Base-by-base conservation (phyloP, 2,113 vertebrate genomes). In the Ophiodon elongatus region DNA sequence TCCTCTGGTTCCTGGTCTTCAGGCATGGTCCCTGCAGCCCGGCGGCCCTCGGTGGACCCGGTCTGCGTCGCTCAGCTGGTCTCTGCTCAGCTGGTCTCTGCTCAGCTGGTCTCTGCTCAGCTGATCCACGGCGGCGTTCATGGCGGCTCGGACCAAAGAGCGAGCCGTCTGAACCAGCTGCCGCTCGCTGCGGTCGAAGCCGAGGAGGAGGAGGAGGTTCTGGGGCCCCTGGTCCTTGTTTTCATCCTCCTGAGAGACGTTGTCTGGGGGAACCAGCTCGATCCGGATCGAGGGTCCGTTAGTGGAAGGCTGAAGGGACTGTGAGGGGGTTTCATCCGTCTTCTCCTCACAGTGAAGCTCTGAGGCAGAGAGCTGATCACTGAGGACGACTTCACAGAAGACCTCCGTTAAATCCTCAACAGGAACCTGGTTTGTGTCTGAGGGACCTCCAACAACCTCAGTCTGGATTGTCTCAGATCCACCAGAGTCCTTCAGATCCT, bases 101-200 rank as follows among this genome's bases (percentile, higher is more conserved):
- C 67, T 77, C 56, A 85, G 85, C 56, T 74, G 68, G 23, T 94
- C 93, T 25, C 65, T 67, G 59, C 43, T 79, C 64, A 94, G 76
- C 84, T 93, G 89, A 52, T 92, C 83, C 59, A 93, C 60, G 0
- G 92, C 92, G 0, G 87, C 84, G 4, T 37, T 80, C 56, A 94
- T 50, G 14, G 91, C 90, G 23, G 85, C 71, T 57, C 41, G 87
- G 54, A 94, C 91, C 83, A 94, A 70, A 10, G 79, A 88, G 68
- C 63, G 39, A 35, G 90, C 92, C 1, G 74, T 82, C 81, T 91
- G 91, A 10, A 86, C 57, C 29, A 94, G 88, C 54, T 81, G 52
- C 39, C 10, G 79, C 84, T 94, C 88, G 0, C 39, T 54, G 31
- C 21, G 57, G 6, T 77, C 27, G 0, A 29, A 43, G 19, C 39